These are phyloP conservation scores for Andrena hattorfiana DNA, from an alignment of 2,888 invertebrate genomes.

Conservation along the genomic window DNA sequence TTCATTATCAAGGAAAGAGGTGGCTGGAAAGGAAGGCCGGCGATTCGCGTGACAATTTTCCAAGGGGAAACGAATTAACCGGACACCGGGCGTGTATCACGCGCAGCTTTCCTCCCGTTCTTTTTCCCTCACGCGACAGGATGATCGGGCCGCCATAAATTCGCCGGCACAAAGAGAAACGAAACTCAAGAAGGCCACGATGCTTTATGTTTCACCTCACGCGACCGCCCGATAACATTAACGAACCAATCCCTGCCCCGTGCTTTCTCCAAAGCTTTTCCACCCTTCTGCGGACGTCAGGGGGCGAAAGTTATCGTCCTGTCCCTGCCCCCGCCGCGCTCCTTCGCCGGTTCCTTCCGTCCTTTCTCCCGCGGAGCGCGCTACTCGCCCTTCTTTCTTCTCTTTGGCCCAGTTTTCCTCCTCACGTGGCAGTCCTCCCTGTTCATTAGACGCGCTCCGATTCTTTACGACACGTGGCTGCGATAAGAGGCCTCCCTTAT, in stretches of 20 bases:
- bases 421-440: not conserved
- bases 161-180: conserved; percentile 64
- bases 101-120: conserved; percentile 30
- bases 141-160: conserved; percentile 61
- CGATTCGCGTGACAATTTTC: conserved; percentile 48
- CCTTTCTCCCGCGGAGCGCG: not conserved
- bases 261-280: conserved; percentile 45
- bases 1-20: no score
- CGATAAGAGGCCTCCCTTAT: conserved; percentile 6
- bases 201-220: conserved; percentile 77
- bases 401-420: conserved; percentile 37
- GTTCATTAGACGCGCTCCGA: conserved; percentile 23
- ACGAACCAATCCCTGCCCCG: conserved; percentile 72
- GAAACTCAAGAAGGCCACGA: conserved; percentile 72
- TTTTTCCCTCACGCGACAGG: conserved; percentile 67
- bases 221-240: conserved; percentile 79
- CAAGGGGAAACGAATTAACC: conserved; percentile 29
- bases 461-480: conserved; percentile 1
- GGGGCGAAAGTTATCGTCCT: conserved; percentile 63
- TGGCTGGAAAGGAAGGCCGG: not conserved
- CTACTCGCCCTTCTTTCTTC: not conserved
- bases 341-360: no score
- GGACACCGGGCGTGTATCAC: conserved; percentile 35
- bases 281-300: conserved; percentile 34
- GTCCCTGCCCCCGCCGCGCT: not conserved